phyloP scores from a whole-genome alignment of 2,797 vertebrate species.

The Megaceryle alcyon region DNA sequence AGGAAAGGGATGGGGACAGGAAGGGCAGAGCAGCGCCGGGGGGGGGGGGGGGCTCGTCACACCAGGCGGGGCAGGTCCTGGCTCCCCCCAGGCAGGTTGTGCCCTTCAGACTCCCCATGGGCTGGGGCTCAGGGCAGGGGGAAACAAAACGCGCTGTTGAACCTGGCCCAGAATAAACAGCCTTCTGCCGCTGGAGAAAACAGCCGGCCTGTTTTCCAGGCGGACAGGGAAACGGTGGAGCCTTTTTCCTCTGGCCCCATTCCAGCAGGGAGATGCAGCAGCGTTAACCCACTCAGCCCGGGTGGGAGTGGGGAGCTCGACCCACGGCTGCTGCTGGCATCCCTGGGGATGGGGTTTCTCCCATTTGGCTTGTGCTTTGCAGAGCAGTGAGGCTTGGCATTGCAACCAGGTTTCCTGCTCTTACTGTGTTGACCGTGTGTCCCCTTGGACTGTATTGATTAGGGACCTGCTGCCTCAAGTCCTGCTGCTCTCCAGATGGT shows the following conservation, averaged over 20 bases:
- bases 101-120: neutral
- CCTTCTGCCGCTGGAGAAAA: slow-evolving; percentile 24
- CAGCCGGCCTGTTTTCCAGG: slow-evolving; percentile 55
- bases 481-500: neutral
- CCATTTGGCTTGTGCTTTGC: neutral
- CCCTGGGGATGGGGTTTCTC: neutral
- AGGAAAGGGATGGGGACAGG: slow-evolving; percentile 57
- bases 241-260: slow-evolving; percentile 49
- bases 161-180: slow-evolving; percentile 63
- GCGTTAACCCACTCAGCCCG: neutral
- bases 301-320: accelerated
- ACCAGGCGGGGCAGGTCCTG: neutral
- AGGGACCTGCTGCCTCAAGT: accelerated
- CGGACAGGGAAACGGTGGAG: slow-evolving; percentile 13
- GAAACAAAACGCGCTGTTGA: neutral
- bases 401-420: accelerated
- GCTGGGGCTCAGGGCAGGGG: neutral
- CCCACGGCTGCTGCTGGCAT: accelerated
- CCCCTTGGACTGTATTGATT: neutral
- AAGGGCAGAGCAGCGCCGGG: slow-evolving; percentile 29
- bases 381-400: neutral
- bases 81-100: neutral
- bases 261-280: neutral
- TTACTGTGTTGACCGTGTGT: accelerated
- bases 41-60: neutral